phyloP scores from a whole-genome alignment of 1,140 invertebrate species.

The Pantala flavescens region DNA sequence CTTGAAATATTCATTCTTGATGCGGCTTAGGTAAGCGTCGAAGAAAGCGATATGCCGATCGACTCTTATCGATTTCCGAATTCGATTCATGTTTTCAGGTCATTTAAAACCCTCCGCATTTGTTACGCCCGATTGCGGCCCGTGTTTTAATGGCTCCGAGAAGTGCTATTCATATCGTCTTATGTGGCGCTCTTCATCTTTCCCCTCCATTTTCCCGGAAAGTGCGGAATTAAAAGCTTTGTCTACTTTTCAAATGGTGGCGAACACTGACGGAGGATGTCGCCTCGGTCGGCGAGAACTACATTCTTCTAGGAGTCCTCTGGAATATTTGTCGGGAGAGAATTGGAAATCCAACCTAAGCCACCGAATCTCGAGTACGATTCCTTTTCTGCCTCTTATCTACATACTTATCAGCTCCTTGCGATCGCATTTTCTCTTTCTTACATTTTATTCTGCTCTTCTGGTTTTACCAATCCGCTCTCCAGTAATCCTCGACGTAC shows the following conservation, averaged over 20 bases:
- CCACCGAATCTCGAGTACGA: background rate
- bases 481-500: too few relatives aligned
- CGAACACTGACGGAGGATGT: background rate
- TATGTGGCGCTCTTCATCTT: background rate
- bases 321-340: background rate
- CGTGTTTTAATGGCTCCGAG: background rate
- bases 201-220: background rate
- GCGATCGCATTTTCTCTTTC: too few relatives aligned
- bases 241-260: background rate
- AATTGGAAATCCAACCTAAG: background rate
- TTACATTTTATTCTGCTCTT: too few relatives aligned
- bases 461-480: too few relatives aligned
- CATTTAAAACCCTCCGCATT: conserved; percentile 9
- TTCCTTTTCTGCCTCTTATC: background rate
- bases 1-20: too few relatives aligned
- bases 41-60: background rate
- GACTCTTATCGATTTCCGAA: background rate
- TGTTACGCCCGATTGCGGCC: background rate
- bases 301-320: background rate
- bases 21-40: background rate
- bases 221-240: background rate
- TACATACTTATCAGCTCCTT: background rate
- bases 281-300: background rate
- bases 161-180: background rate
- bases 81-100: background rate